Conservation (phyloP, 2,888 invertebrate species). For the Pecten maximus region DNA sequence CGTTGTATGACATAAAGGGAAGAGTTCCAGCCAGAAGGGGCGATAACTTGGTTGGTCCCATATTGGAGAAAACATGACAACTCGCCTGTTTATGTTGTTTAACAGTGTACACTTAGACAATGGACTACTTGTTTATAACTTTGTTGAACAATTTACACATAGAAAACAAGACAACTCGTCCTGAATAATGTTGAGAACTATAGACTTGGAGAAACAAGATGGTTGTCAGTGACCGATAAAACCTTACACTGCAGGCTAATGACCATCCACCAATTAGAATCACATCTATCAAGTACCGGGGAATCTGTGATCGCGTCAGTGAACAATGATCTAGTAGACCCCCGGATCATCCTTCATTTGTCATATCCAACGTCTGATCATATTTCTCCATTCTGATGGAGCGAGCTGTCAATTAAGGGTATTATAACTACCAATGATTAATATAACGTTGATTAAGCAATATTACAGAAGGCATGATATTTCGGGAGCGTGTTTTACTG, state of each 20-base stretch:
- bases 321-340: conserved; percentile 11
- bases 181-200: too few relatives aligned
- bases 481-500: not conserved
- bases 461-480: not conserved
- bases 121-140: too few relatives aligned
- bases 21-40: too few relatives aligned
- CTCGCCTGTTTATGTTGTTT: too few relatives aligned
- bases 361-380: conserved; percentile 14
- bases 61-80: too few relatives aligned
- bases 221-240: not conserved
- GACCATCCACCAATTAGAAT: not conserved
- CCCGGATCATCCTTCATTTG: not conserved
- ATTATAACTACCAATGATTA: conserved; percentile 6
- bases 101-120: too few relatives aligned
- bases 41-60: too few relatives aligned
- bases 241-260: not conserved
- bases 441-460: conserved; percentile 5
- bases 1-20: too few relatives aligned
- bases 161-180: too few relatives aligned
- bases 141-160: too few relatives aligned
- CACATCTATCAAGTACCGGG: not conserved
- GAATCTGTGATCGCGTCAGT: not conserved
- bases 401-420: not conserved
- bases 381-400: conserved; percentile 30
- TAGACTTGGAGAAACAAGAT: not conserved